A percentile compares a stretch with the other conserved stretches of the same genome.
Conservation (phyloP, 2,797 vertebrate genomes). For the Smutsia temminckii region DNA sequence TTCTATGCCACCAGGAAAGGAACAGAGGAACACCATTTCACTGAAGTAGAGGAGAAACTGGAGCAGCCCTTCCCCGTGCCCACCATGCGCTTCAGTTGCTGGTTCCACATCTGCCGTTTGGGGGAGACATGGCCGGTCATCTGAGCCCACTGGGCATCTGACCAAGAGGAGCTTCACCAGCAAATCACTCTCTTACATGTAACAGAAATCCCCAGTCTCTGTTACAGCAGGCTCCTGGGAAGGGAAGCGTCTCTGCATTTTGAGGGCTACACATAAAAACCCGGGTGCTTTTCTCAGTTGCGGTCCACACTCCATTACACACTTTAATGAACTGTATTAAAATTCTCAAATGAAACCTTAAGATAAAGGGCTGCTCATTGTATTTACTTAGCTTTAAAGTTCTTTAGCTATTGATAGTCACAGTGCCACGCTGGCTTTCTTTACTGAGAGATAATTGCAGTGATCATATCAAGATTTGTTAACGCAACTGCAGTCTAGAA, state of each 20-base stretch:
- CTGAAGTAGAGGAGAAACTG: not conserved
- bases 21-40: not conserved
- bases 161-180: not conserved
- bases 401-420: not conserved
- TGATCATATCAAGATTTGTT: not conserved
- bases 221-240: not conserved
- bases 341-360: conserved; percentile 23
- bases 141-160: not conserved
- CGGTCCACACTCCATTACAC: not conserved
- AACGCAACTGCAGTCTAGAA: not conserved
- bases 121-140: not conserved
- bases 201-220: not conserved
- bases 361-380: not conserved
- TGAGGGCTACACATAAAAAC: not conserved
- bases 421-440: not conserved
- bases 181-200: not conserved
- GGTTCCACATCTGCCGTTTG: not conserved
- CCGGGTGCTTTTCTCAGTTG: not conserved
- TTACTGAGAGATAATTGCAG: not conserved
- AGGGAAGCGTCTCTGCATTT: conserved; percentile 25
- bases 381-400: conserved; percentile 44
- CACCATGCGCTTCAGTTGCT: accelerated
- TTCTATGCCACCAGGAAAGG: not conserved
- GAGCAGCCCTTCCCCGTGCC: not conserved
- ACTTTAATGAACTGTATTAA: conserved; percentile 21